Evolutionary conservation across 2,888 invertebrate species (phyloP), one percentile per base, ranked within the genome.

Genomic region (Dilophus febrilis): DNA sequence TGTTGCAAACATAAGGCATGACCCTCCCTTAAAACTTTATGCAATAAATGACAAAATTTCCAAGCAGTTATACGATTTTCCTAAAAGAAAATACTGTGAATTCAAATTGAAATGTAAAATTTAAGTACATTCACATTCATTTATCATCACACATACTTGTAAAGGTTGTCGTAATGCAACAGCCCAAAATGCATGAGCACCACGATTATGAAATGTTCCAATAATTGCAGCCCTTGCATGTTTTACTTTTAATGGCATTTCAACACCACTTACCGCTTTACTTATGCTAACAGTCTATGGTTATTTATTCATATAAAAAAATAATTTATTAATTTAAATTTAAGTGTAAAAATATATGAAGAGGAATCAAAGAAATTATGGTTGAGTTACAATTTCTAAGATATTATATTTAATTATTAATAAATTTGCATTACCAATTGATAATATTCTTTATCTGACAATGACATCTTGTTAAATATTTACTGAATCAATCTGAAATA

Each of bases 1-100:
- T 92, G 86, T 37, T 77, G 73, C 34, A 92, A 72, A 44, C 86
- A 84, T 52, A 84, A 74, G 13, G 78, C 77, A 62, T 97, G 94
- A 1, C 95, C 97, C 65, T 98, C 97, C 13, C 95, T 71, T 44
- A 97, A 66, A 40, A 98, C 69, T 58, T 97, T 97, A 64, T 98
- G 98, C 17, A 97, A 70, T 47, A 97, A 85, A 66, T 98, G 91
- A 56, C 94, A 95, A 65, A 97, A 92, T 66, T 98, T 99, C 98
- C 98, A 98, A 22, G 94, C 90, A 36, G 92, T 82, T 51, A 98
- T 92, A 45, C 90, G 77, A 66, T 92, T 87, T 51, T 91, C 94
- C 64, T 90, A 84, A n/a, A 22, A 22, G 22, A 22, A 22, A 22
- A 22, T 8, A 22, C 4, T 22, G 8, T 22, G 22, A 22, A 8